Evolutionary conservation across 2,113 vertebrate genomes (phyloP).

Genomic region (Columba janthina): DNA sequence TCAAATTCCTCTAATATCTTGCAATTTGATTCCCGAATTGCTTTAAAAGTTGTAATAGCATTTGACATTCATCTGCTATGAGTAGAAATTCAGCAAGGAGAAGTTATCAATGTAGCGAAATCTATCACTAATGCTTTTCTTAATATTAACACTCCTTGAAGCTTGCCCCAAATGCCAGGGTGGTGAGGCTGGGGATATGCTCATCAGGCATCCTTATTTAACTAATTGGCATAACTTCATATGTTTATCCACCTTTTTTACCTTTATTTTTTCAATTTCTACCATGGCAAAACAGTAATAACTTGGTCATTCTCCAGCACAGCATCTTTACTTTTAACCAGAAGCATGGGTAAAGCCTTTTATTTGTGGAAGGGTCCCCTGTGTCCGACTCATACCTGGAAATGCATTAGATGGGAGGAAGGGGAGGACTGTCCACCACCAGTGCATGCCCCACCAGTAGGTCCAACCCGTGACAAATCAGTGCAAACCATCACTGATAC

Average conservation of each 20-base stretch:
- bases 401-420: neutral
- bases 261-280: too few species aligned
- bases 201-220: neutral
- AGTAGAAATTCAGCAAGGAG: neutral
- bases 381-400: neutral
- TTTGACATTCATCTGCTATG: neutral
- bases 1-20: neutral
- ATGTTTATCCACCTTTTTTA: accelerated
- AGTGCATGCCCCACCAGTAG: accelerated
- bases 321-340: neutral
- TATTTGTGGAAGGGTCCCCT: accelerated
- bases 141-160: neutral
- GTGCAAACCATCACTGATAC: neutral
- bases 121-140: neutral
- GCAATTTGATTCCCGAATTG: neutral
- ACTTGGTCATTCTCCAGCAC: neutral
- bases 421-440: neutral
- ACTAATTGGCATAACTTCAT: neutral
- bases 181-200: accelerated
- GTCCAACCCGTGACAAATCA: neutral
- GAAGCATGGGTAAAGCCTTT: neutral
- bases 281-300: neutral
- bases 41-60: accelerated
- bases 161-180: neutral
- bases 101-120: neutral